Evolutionary conservation across 2,113 vertebrate species (phyloP).

Genomic region (Nesoenas mayeri): DNA sequence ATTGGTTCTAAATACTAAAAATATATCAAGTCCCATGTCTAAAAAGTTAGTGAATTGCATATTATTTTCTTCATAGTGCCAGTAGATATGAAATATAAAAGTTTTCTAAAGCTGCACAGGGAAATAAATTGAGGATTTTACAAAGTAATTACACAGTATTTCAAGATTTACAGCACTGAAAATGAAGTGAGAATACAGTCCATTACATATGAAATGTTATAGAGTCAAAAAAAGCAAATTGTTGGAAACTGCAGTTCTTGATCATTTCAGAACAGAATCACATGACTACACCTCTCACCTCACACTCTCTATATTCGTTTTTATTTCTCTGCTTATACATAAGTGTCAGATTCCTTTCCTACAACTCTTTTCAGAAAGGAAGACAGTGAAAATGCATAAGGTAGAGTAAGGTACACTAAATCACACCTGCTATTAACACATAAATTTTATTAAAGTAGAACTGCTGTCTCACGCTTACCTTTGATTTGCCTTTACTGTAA

Average conservation of each 20-base stretch:
- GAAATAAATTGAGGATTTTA: background rate
- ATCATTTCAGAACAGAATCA: background rate
- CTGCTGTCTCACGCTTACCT: slow-evolving; percentile 78
- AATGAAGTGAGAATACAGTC: background rate
- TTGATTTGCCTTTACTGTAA: slow-evolving; percentile 95
- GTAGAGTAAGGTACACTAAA: background rate
- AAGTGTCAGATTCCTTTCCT: background rate
- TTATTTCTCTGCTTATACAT: background rate
- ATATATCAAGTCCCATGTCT: background rate
- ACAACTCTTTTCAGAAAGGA: background rate
- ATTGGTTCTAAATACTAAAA: background rate
- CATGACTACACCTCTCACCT: rapidly evolving
- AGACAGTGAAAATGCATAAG: background rate
- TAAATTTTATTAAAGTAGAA: background rate
- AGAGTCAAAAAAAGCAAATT: background rate
- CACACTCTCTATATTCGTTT: background rate
- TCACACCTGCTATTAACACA: background rate
- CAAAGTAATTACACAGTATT: background rate
- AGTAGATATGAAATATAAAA: background rate
- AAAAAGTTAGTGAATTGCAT: background rate
- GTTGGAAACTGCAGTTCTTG: background rate
- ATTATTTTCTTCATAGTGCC: background rate
- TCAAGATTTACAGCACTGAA: background rate
- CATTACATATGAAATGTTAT: background rate
- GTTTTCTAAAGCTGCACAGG: background rate